Evolutionary conservation across 2,888 invertebrate species (phyloP), one percentile per base, ranked within the genome.

Genomic region (Lumbricus terrestris): DNA sequence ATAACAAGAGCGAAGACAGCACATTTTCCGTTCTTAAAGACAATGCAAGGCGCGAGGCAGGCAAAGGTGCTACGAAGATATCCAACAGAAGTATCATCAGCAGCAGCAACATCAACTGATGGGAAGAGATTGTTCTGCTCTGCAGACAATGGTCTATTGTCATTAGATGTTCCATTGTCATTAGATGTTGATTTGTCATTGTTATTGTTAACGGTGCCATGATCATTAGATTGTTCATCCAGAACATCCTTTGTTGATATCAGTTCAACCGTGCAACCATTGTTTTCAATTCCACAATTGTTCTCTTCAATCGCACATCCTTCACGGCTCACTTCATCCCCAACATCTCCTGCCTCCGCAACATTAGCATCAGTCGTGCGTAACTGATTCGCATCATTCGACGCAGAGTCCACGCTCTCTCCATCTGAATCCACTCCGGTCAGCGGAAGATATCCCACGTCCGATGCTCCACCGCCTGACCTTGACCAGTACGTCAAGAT

Each of bases 401-500:
- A 34, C 3, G 11, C 35, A 0, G 85, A 35, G 4, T 90, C 89
- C 33, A 35, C 47, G 88, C 29, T 88, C 1, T 85, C 33, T 4
- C 88, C 69, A 18, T 90, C 85, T 0, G 34, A 34, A 23, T 85
- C 85, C 0, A 85, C 85, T 37, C n/a, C 34, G 35, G 33, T 42
- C 88, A 42, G 38, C 3, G n/a, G 47, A 37, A 34, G 33, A 20
- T 42, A 88, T 88, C 88, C 47, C 20, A 20, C 33, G 15, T 88
- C 38, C 38, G 35, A 0, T 16, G n/a, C 37, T 38, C 38, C 37
- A 40, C 3, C 34, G 33, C 13, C 18, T 34, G n/a, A 34, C 33
- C 37, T 2, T 23, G 90, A 82, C 33, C 90, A 40, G 89, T 92
- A 92, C 15, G 92, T n/a, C 42, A 92, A 89, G 33, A 92, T 90